Conservation (phyloP, 1,140 invertebrate genomes). For the Drosophila aff. region DNA sequence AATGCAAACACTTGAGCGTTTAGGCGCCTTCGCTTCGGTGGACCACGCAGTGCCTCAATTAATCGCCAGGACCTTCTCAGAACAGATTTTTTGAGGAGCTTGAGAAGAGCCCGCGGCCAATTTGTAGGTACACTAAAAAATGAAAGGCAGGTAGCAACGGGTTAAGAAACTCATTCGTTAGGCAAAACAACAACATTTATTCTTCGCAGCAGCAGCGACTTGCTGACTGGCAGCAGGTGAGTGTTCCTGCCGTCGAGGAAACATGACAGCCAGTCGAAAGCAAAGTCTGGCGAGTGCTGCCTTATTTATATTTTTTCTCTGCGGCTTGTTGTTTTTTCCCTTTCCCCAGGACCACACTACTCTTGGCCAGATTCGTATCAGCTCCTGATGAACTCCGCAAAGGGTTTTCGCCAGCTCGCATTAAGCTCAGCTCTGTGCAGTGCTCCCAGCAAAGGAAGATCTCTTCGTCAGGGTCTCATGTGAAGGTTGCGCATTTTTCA, state of each 20-base stretch:
- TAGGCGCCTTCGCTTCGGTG: constrained; percentile 3
- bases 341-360: neutral
- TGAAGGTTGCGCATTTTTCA: constrained; percentile 22
- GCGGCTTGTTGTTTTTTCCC: constrained; percentile 9
- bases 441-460: neutral
- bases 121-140: constrained; percentile 49
- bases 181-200: constrained; percentile 43
- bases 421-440: constrained; percentile 1
- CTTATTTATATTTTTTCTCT: constrained; percentile 25
- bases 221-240: constrained; percentile 26
- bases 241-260: constrained; percentile 26
- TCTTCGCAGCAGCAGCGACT: constrained; percentile 3
- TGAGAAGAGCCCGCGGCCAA: constrained; percentile 10
- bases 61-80: constrained; percentile 12
- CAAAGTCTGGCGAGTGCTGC: constrained; percentile 9
- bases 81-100: constrained; percentile 9
- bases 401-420: constrained; percentile 1
- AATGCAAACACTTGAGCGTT: constrained; percentile 18
- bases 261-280: constrained; percentile 27
- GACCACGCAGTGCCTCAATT: constrained; percentile 27
- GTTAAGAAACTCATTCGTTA: constrained; percentile 65
- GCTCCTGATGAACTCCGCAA: constrained; percentile 5
- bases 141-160: constrained; percentile 31
- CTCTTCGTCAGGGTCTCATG: constrained; percentile 16
- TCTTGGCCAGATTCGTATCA: neutral